A percentile compares a stretch with the other conserved stretches of the same genome.
Conservation (phyloP, 2,888 invertebrate species). For the Heliconius cydno region DNA sequence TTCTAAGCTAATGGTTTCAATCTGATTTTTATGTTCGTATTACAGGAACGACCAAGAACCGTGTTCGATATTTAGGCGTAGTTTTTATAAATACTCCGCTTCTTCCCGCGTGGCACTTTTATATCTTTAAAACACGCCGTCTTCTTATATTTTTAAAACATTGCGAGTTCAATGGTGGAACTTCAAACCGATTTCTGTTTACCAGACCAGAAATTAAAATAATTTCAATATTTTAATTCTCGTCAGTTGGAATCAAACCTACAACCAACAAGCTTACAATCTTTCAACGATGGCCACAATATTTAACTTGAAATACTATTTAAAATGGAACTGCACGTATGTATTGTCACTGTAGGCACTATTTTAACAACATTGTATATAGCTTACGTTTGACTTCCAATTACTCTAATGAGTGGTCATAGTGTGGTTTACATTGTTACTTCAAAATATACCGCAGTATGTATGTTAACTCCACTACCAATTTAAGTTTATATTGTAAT, state of each 20-base stretch:
- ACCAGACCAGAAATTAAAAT: no score
- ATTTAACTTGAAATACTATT: conserved; percentile 26
- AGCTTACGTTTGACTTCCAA: conserved; percentile 61
- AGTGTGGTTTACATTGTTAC: conserved; percentile 64
- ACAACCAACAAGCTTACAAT: not conserved
- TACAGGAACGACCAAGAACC: conserved; percentile 37
- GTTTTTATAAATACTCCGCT: not conserved
- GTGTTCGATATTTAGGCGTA: conserved; percentile 18
- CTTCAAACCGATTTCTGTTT: no score
- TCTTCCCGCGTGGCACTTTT: not conserved
- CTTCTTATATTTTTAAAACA: no score
- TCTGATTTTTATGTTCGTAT: conserved; percentile 48
- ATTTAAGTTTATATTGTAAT: conserved; percentile 15
- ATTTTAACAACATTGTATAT: conserved; percentile 38
- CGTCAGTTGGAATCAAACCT: not conserved
- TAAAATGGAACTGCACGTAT: conserved; percentile 23
- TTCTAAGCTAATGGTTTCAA: conserved; percentile 48
- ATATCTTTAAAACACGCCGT: no score
- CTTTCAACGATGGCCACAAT: conserved; percentile 5
- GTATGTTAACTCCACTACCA: conserved; percentile 24
- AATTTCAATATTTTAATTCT: no score
- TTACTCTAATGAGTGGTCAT: conserved; percentile 66
- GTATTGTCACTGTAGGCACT: conserved; percentile 27
- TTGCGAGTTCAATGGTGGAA: no score
- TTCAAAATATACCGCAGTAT: conserved; percentile 35